Base-by-base conservation (phyloP, 1,140 invertebrate genomes). In the Cepaea nemoralis region DNA sequence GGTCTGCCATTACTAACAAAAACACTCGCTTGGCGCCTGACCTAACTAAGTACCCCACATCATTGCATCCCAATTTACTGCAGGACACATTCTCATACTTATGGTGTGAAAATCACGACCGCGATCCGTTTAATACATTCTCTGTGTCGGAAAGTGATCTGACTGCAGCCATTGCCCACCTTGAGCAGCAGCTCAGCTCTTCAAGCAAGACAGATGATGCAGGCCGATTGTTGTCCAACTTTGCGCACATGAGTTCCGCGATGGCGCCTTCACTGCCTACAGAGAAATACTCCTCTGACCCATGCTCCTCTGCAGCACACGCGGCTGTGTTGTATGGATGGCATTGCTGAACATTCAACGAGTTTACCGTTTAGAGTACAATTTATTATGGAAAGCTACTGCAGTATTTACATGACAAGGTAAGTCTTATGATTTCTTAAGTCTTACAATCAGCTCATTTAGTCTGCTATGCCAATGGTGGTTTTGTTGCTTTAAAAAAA, bases 341-440 rank as follows among this genome's bases (percentile, higher is more conserved):
- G 81, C n/a, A 80, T 82, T n/a, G 82, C 84, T 82, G 84, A 81
- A 1, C 39, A 76, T 55, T 74, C 77, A 42, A 77, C 77, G 69
- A 71, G 59, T 37, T 77, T 84, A 66, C 86, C 88, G 24, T 85
- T 85, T 24, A 85, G 88, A 82, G 85, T 90, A 22, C 88, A 86
- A 1, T 90, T 90, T 82, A 88, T 90, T 22, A 76, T 90, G 84
- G 89, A 90, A 81, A 89, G 87, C 35, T 90, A 90, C 84, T 90
- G 88, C 77, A 86, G 86, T 76, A 87, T 90, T 70, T 90, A 88
- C 73, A 88, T 89, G 86, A 80, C 84, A 63, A 86, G 88, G 89
- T 90, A 70, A 83, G 87, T 77, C 27, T n/a, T 22, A 19, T 33
- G 24, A n/a, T n/a, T n/a, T n/a, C n/a, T n/a, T n/a, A n/a, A n/a